Base-by-base conservation (phyloP, 2,888 invertebrate genomes). In the Tetanocera ferruginea region DNA sequence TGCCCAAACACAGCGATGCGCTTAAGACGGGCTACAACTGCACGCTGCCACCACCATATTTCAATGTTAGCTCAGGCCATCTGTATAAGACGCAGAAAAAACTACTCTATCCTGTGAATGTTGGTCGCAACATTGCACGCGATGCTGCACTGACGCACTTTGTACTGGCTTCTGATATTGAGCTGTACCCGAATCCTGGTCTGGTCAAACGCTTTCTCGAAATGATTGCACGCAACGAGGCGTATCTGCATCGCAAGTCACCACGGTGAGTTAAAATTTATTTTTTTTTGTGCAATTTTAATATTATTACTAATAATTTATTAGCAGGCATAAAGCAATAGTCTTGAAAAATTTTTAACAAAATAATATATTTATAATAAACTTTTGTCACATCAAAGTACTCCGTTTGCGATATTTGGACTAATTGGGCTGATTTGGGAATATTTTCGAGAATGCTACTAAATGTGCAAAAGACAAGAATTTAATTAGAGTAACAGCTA, bases 91-190 rank as follows among this genome's bases (percentile, higher is more conserved):
- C 93, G 72, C 93, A 94, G 84, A 95, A 95, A 88, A 95, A 94
- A 85, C 91, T 97, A 11, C 90, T 96, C 28, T 97, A 97, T 88
- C 97, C 97, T 2, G 95, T 97, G 77, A 97, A 97, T 89, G 95
- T 97, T 11, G 97, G 96, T 0, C 92, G 97, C 43, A 97, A 97
- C 89, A 92, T 97, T n/a, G 97, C 97, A 0, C 91, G 97, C 66
- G 95, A 96, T 84, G 92, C 94, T 43, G 95, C 96, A 0, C 91
- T 94, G 64, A 97, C 97, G 0, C 94, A 95, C 88, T 97, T 93
- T 88, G 92, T 97, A 57, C 91, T 97, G 76, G 94, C 96, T 34
- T 96, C 96, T 74, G 97, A 97, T 88, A 96, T 97, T 84, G 97
- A 97, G 89, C 92, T 97, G 77, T 97, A 97, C 89, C 97, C 97